Evolutionary conservation across 2,113 vertebrate genomes (phyloP).

Genomic region (Kobus ellipsiprymnus): DNA sequence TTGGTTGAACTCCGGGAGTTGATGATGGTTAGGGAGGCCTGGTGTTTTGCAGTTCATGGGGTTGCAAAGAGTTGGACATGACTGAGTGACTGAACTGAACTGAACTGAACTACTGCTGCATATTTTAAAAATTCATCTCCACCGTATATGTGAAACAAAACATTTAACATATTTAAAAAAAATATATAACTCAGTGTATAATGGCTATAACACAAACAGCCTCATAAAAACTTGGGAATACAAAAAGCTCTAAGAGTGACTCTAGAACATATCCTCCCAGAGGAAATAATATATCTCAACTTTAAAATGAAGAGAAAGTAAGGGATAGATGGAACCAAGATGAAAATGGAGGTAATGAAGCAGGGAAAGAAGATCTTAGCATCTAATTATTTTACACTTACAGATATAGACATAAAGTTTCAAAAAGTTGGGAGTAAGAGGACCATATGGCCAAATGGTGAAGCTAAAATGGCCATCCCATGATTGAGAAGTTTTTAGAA

Average conservation of each 20-base stretch:
- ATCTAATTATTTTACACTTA: neutral
- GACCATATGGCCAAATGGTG: neutral
- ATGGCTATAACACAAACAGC: neutral
- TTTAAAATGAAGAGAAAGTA: neutral
- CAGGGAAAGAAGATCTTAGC: neutral
- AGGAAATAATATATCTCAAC: neutral
- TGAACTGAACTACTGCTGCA: neutral
- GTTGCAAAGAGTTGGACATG: fast-evolving
- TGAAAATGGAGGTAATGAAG: neutral
- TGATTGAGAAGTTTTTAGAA: neutral
- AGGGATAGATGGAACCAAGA: neutral
- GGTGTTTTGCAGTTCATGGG: fast-evolving
- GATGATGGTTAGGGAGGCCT: no score
- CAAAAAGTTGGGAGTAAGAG: neutral
- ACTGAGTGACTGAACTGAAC: no score
- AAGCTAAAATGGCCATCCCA: neutral
- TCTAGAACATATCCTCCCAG: neutral
- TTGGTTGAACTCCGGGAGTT: no score
- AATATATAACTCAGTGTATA: neutral
- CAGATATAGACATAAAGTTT: neutral
- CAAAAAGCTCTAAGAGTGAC: neutral
- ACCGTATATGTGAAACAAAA: neutral
- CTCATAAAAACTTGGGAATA: neutral
- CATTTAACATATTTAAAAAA: neutral
- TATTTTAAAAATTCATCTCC: neutral